Conservation (phyloP, 1,140 invertebrate genomes). For the Hypothenemus hampei region DNA sequence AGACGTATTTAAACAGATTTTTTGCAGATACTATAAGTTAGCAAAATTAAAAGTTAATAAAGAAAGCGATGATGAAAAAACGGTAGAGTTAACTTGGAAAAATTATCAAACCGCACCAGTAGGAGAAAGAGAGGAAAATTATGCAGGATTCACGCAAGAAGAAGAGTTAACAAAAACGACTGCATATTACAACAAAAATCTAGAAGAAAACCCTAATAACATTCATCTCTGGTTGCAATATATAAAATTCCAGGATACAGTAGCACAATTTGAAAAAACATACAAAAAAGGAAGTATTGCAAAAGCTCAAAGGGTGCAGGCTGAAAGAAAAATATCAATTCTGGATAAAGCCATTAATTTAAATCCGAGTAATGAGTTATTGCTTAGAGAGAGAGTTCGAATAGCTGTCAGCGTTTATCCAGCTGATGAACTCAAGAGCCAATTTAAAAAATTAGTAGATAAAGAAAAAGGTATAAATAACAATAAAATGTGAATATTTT, state of each 20-base stretch:
- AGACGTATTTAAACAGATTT: neutral
- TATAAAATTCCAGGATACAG: conserved; percentile 50
- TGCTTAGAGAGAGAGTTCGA: conserved; percentile 50
- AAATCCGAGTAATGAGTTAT: conserved; percentile 47
- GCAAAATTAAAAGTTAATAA: conserved; percentile 26
- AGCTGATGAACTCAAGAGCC: conserved; percentile 53
- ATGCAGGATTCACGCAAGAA: conserved; percentile 42
- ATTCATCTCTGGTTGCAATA: conserved; percentile 55
- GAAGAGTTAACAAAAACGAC: conserved; percentile 48
- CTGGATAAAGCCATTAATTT: conserved; percentile 52
- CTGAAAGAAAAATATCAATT: conserved; percentile 54
- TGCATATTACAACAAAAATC: conserved; percentile 50
- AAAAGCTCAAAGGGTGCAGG: conserved; percentile 44
- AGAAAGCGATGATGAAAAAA: conserved; percentile 39
- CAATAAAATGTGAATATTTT: neutral
- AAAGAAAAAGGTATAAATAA: conserved; percentile 49
- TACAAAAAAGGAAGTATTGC: conserved; percentile 44
- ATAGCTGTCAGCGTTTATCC: conserved; percentile 50
- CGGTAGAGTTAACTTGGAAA: conserved; percentile 30
- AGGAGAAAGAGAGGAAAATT: conserved; percentile 32
- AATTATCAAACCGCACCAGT: conserved; percentile 23
- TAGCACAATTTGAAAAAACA: conserved; percentile 45
- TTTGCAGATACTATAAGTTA: conserved; percentile 26
- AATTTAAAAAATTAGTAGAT: conserved; percentile 42
- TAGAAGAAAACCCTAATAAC: conserved; percentile 49